Conservation (phyloP, 2,888 invertebrate species). For the Patella caerulea region DNA sequence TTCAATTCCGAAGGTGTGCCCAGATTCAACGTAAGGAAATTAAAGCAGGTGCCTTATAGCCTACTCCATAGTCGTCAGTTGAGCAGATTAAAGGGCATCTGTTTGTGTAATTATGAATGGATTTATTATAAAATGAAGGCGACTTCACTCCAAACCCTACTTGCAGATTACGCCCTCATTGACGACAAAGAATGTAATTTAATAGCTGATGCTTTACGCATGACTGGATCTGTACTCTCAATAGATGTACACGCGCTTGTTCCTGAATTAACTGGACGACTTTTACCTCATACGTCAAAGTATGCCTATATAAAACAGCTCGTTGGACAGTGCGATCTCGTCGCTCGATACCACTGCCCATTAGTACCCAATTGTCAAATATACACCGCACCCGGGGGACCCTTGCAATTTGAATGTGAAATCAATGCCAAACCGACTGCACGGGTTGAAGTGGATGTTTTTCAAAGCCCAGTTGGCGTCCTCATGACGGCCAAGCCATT, state of each 20-base stretch:
- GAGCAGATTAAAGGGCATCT: conserved; percentile 89
- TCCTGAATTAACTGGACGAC: conserved; percentile 89
- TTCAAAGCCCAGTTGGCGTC: conserved; percentile 56
- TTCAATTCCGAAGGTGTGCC: conserved; percentile 43
- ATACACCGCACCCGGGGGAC: conserved; percentile 64
- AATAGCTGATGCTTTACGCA: conserved; percentile 91
- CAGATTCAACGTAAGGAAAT: conserved; percentile 61
- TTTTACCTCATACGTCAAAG: conserved; percentile 86
- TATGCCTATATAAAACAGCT: conserved; percentile 48
- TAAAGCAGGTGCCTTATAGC: conserved; percentile 63
- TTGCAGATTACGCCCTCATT: conserved; percentile 82
- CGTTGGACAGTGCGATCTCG: conserved; percentile 59
- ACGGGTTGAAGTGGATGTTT: conserved; percentile 54
- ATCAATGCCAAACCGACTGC: conserved; percentile 45
- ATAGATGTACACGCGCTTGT: conserved; percentile 93
- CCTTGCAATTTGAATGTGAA: conserved; percentile 62
- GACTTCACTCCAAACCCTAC: conserved; percentile 93
- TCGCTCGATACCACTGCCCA: conserved; percentile 51
- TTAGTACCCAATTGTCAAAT: conserved; percentile 63
- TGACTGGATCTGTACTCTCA: conserved; percentile 92
- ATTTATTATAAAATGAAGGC: conserved; percentile 93
- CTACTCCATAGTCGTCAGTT: conserved; percentile 72
- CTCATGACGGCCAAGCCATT: conserved; percentile 57
- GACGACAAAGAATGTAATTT: conserved; percentile 85
- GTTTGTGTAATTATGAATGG: conserved; percentile 97